phyloP scores from a whole-genome alignment of 2,113 vertebrate genomes.

The Benitochromis conjunctus region DNA sequence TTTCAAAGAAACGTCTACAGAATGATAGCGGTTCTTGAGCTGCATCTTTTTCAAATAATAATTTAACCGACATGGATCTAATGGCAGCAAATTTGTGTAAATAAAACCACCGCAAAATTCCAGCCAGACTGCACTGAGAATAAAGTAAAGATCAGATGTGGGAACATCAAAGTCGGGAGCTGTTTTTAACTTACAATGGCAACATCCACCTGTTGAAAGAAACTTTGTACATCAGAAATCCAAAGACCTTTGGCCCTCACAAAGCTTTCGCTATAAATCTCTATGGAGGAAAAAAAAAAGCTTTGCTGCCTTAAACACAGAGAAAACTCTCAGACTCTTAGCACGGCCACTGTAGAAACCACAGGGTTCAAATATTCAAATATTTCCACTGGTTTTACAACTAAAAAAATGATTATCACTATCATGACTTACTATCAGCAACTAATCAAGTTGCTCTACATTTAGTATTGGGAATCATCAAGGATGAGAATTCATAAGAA shows the following conservation, averaged over 20 bases:
- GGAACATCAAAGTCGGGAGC: neutral
- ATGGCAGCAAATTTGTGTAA: neutral
- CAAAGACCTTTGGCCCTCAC: neutral
- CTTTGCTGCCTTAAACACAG: neutral
- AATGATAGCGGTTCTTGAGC: neutral
- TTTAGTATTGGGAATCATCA: neutral
- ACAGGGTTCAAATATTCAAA: neutral
- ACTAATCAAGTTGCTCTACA: neutral
- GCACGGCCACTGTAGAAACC: neutral
- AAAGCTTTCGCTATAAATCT: neutral
- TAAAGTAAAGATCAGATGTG: neutral
- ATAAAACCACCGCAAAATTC: neutral
- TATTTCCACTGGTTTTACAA: neutral
- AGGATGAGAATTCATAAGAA: neutral
- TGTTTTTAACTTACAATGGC: neutral
- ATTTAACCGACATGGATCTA: neutral
- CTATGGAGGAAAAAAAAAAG: fast-evolving
- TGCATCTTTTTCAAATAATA: neutral
- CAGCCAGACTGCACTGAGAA: neutral
- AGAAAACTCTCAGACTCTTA: neutral
- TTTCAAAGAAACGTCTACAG: neutral
- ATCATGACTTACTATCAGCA: neutral
- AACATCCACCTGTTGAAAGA: neutral
- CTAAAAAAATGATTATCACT: neutral
- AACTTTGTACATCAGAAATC: neutral